A percentile compares a stretch with the other conserved stretches of the same genome.
These are phyloP conservation scores for Crotalus tigris DNA, from an alignment of 2,113 vertebrate genomes.

Conservation along the genomic window DNA sequence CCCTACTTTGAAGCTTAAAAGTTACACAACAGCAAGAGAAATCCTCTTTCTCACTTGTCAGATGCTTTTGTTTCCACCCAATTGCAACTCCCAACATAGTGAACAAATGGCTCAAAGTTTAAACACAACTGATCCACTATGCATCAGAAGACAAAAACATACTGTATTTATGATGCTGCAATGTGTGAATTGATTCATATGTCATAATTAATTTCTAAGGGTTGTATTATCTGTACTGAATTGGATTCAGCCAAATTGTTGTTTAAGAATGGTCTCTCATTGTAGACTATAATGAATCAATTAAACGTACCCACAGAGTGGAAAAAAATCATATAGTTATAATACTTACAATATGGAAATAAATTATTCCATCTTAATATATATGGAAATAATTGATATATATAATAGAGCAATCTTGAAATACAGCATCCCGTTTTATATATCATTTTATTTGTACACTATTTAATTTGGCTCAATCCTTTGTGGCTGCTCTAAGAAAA, in stretches of 20 bases:
- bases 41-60: background rate
- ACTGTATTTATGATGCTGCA: background rate
- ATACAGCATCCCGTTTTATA: too few relatives aligned
- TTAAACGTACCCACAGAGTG: background rate
- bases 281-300: background rate
- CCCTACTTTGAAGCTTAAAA: background rate
- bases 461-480: background rate
- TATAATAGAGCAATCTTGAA: background rate
- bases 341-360: background rate
- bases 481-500: background rate
- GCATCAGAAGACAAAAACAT: background rate
- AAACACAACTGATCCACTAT: background rate
- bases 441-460: background rate
- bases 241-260: background rate
- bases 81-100: background rate
- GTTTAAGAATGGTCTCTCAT: background rate
- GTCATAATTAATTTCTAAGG: background rate
- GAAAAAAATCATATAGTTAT: background rate
- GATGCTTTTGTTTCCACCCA: background rate
- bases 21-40: background rate
- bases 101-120: background rate
- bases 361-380: background rate
- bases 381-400: background rate
- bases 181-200: background rate
- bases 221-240: background rate